Conservation (phyloP, 2,888 invertebrate species). For the Meteorus cinctellus region DNA sequence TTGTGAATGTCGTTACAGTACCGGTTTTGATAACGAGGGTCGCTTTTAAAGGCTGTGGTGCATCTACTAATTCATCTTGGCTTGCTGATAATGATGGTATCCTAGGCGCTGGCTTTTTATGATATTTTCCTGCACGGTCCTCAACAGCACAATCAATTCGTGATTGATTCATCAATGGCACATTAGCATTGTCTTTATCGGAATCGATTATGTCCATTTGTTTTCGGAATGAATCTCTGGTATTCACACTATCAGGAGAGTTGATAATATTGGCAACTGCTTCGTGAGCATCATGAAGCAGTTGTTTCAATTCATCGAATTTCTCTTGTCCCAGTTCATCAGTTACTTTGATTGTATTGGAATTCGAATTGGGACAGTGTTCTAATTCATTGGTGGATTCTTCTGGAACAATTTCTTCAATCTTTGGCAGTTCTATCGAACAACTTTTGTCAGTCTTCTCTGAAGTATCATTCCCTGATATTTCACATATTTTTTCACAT, state of each 20-base stretch:
- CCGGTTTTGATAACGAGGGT: constrained; percentile 75
- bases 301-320: constrained; percentile 62
- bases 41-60: constrained; percentile 72
- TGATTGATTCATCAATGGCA: constrained; percentile 52
- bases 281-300: constrained; percentile 61
- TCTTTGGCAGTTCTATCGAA: not conserved
- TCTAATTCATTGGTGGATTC: constrained; percentile 1
- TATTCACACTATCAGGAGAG: constrained; percentile 55
- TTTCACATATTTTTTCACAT: constrained; percentile 17
- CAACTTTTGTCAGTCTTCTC: constrained; percentile 5
- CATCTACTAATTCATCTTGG: constrained; percentile 51
- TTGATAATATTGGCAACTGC: constrained; percentile 61
- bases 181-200: constrained; percentile 7
- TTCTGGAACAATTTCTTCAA: not conserved
- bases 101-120: constrained; percentile 75
- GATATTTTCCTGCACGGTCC: constrained; percentile 74
- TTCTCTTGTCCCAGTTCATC: constrained; percentile 63
- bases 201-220: not conserved
- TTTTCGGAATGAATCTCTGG: constrained; percentile 19
- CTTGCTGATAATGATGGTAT: constrained; percentile 64
- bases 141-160: constrained; percentile 56
- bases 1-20: constrained; percentile 64
- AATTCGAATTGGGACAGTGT: not conserved
- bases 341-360: constrained; percentile 48
- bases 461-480: not conserved